Evolutionary conservation across 2,113 vertebrate species (phyloP).

Genomic region (Cacatua alba): DNA sequence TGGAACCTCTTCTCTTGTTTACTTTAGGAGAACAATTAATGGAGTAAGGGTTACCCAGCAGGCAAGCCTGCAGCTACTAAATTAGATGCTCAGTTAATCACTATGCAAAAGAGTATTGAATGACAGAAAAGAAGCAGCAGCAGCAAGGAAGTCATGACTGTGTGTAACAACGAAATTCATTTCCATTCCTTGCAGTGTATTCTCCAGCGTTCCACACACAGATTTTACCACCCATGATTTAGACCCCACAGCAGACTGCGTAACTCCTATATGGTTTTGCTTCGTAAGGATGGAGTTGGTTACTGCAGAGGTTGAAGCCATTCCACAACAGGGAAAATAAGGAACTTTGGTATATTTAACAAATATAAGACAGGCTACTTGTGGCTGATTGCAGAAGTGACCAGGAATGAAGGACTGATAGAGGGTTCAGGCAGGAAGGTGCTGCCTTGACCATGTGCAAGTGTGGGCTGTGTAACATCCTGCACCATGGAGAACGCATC

Average conservation of each 20-base stretch:
- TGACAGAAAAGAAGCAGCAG: neutral
- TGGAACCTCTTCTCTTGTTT: neutral
- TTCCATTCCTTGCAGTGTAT: neutral
- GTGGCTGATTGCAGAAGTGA: neutral
- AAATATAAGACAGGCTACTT: neutral
- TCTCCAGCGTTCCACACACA: neutral
- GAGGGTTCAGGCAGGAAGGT: neutral
- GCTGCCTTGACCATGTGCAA: accelerated
- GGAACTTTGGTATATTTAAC: neutral
- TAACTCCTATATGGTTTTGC: neutral
- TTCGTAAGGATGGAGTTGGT: neutral
- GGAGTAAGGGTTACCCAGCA: neutral
- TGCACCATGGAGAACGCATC: neutral
- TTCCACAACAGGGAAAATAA: neutral
- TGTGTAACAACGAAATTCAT: neutral
- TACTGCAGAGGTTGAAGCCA: neutral
- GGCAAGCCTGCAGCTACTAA: neutral
- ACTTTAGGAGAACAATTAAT: neutral
- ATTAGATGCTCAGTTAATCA: neutral
- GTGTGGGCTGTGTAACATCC: accelerated
- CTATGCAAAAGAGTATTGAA: neutral
- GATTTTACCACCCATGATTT: neutral
- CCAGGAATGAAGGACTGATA: accelerated
- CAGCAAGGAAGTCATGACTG: neutral
- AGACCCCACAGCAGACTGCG: accelerated